Conservation (phyloP, 2,113 vertebrate species). For the Dasyprocta punctata region DNA sequence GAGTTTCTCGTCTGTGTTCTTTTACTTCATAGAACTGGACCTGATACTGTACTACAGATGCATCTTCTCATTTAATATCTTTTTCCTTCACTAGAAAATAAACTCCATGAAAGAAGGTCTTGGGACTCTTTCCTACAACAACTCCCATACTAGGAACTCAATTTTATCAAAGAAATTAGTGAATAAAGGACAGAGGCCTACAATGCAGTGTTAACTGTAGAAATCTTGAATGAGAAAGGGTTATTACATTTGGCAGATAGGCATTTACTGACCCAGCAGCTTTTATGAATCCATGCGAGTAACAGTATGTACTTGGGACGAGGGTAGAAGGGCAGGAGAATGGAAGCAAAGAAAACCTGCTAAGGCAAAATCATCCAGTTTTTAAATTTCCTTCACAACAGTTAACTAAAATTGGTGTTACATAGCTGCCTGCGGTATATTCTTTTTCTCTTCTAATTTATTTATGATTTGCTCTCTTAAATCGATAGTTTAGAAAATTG, state of each 20-base stretch:
- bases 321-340: background rate
- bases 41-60: background rate
- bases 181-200: background rate
- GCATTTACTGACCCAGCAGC: background rate
- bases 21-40: background rate
- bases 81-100: background rate
- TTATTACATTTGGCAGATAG: background rate
- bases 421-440: background rate
- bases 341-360: background rate
- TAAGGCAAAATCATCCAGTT: background rate
- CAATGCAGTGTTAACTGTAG: background rate
- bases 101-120: background rate
- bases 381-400: background rate
- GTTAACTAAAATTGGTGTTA: background rate
- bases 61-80: background rate
- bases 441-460: background rate
- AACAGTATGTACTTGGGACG: background rate
- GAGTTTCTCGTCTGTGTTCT: accelerated
- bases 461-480: slow-evolving; percentile 60
- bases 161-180: background rate
- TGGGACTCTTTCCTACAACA: background rate
- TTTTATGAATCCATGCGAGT: background rate
- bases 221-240: background rate
- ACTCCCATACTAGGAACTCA: background rate
- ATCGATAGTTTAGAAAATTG: slow-evolving; percentile 26